Evolutionary conservation across 2,113 vertebrate species (phyloP).

Genomic region (Narcine bancroftii): DNA sequence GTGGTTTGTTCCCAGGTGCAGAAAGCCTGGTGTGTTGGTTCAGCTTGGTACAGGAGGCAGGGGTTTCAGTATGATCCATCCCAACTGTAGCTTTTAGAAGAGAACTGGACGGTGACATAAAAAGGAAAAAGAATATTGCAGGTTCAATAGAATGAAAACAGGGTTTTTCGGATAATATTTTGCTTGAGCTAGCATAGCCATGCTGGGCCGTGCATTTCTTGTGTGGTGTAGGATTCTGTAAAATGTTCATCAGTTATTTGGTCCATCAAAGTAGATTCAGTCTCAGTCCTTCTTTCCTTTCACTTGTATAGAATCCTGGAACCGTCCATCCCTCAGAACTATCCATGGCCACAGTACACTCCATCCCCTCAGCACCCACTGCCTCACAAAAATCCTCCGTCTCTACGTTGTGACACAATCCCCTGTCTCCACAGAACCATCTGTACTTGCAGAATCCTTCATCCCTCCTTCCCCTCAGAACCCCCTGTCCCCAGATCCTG

Average conservation of each 20-base stretch:
- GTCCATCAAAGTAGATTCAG: background rate
- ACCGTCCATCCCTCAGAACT: no score
- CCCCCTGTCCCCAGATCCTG: no score
- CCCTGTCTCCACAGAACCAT: no score
- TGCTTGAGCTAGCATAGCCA: background rate
- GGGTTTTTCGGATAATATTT: background rate
- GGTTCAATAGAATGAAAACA: no score
- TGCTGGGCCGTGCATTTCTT: background rate
- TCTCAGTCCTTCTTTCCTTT: background rate
- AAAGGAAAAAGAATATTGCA: background rate
- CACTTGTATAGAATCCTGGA: no score
- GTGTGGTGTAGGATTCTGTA: background rate
- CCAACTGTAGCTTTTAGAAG: background rate
- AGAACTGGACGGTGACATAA: background rate
- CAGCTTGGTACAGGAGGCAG: no score
- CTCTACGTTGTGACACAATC: background rate
- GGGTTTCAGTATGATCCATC: no score
- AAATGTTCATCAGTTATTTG: background rate
- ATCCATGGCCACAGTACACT: no score
- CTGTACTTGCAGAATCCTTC: background rate
- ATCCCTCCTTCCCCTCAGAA: background rate
- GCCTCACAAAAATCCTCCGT: no score
- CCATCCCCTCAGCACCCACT: no score
- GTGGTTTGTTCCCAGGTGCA: no score
- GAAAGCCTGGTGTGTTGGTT: no score